A percentile compares a stretch with the other conserved stretches of the same genome.
Conservation (phyloP, 2,888 invertebrate species). For the Cephus nigrinus region DNA sequence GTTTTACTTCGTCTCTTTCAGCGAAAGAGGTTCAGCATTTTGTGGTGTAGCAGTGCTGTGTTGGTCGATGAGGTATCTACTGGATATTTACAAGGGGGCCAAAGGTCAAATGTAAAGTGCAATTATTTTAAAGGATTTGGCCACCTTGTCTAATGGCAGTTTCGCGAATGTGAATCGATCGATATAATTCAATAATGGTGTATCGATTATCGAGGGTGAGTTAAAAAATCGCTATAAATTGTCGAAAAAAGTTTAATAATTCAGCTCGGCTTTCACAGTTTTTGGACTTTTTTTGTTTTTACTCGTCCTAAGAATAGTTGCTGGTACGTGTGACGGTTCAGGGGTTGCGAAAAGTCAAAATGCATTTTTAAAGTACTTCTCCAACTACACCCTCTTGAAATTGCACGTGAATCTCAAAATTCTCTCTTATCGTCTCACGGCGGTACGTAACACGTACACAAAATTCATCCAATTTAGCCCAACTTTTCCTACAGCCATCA, state of each 20-base stretch:
- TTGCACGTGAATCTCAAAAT: slow-evolving; percentile 1
- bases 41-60: neutral
- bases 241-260: neutral
- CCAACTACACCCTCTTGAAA: slow-evolving; percentile 19
- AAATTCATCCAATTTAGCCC: slow-evolving; percentile 39
- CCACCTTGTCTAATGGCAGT: neutral
- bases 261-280: neutral
- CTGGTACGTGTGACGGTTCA: neutral
- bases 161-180: neutral
- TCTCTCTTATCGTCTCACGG: slow-evolving; percentile 6
- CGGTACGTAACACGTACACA: slow-evolving; percentile 36
- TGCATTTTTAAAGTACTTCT: slow-evolving; percentile 35
- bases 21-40: neutral
- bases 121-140: neutral
- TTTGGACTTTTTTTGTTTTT: neutral
- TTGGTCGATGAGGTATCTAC: neutral
- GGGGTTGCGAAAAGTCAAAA: neutral
- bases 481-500: neutral
- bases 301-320: neutral
- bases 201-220: neutral
- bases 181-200: neutral
- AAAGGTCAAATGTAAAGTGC: neutral
- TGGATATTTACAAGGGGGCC: neutral
- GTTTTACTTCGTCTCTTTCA: neutral
- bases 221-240: neutral